phyloP scores from a whole-genome alignment of 2,113 vertebrate genomes.

The Lagenorhynchus albirostris region DNA sequence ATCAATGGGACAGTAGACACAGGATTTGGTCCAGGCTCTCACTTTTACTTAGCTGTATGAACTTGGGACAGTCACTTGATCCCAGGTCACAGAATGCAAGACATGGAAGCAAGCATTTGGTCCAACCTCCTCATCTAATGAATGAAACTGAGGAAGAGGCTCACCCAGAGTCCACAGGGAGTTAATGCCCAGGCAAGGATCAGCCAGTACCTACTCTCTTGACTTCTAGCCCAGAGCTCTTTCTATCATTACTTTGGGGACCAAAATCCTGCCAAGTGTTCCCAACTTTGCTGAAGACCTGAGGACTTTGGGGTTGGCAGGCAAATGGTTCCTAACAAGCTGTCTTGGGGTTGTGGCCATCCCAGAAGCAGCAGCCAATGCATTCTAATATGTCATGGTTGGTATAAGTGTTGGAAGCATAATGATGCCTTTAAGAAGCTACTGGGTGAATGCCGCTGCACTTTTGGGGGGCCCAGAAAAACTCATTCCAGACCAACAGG shows the following conservation, averaged over 20 bases:
- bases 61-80: neutral
- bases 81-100: constrained; percentile 1
- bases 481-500: neutral
- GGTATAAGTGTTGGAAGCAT: neutral
- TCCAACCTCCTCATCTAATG: neutral
- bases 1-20: neutral
- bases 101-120: neutral
- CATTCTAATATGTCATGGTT: neutral
- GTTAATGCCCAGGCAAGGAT: neutral
- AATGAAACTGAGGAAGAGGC: neutral
- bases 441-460: neutral
- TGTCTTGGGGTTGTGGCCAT: neutral
- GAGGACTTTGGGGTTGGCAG: constrained; percentile 16
- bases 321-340: neutral
- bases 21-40: neutral
- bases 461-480: neutral
- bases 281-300: constrained; percentile 24
- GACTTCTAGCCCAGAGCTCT: constrained; percentile 43
- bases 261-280: constrained; percentile 27
- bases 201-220: constrained; percentile 2
- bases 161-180: neutral
- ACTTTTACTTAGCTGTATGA: neutral
- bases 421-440: neutral
- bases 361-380: neutral
- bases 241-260: constrained; percentile 48